Percentiles rank a stretch among this genome's conserved stretches.
phyloP scores from a whole-genome alignment of 2,888 invertebrate species.

The Erpobdella octoculata region DNA sequence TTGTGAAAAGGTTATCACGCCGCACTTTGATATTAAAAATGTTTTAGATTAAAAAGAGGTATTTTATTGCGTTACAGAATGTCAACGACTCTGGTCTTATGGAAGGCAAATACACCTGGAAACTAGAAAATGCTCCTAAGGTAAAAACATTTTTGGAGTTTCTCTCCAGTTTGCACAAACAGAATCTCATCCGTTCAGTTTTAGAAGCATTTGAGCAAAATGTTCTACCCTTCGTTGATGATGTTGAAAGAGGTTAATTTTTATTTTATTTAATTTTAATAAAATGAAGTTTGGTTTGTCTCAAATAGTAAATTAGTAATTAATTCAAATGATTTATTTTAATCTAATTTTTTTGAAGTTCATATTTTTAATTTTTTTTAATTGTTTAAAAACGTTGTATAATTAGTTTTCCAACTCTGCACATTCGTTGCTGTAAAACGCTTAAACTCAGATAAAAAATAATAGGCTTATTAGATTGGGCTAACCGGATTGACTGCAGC shows the following conservation, averaged over 20 bases:
- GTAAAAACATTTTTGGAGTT: slow-evolving; percentile 65
- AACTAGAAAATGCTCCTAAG: slow-evolving; percentile 63
- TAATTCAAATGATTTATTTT: too few relatives aligned
- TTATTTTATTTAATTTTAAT: neutral
- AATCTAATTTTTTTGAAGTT: too few relatives aligned
- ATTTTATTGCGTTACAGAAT: slow-evolving; percentile 27
- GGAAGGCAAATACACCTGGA: slow-evolving; percentile 59
- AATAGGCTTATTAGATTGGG: too few relatives aligned
- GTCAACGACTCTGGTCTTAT: slow-evolving; percentile 32
- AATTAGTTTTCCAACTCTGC: too few relatives aligned
- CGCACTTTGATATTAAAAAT: neutral
- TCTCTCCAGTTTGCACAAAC: slow-evolving; percentile 60
- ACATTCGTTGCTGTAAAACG: too few relatives aligned
- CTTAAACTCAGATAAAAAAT: too few relatives aligned
- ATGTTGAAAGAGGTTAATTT: neutral
- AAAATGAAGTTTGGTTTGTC: neutral
- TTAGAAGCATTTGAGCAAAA: slow-evolving; percentile 62
- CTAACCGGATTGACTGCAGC: too few relatives aligned
- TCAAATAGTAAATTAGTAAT: too few relatives aligned
- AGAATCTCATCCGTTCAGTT: slow-evolving; percentile 60
- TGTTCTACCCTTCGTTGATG: slow-evolving; percentile 56
- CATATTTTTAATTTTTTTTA: too few relatives aligned
- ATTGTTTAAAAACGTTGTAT: too few relatives aligned
- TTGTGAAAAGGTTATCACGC: too few relatives aligned
- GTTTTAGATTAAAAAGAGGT: neutral